Evolutionary conservation across 2,888 invertebrate species (phyloP).

Genomic region (Chironomus tentans): DNA sequence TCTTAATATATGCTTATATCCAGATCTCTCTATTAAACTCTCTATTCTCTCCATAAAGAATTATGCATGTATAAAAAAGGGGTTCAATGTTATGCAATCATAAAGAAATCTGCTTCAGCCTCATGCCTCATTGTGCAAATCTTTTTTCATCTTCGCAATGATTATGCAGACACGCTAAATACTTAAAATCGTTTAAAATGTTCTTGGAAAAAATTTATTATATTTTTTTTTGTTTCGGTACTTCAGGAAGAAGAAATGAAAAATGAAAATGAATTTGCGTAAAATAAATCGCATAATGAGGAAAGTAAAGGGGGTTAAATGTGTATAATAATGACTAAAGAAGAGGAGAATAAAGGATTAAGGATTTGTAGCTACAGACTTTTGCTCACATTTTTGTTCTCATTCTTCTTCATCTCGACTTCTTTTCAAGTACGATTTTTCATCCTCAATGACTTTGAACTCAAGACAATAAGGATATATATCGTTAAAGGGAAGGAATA

Average conservation of each 20-base stretch:
- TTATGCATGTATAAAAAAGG: too few species aligned
- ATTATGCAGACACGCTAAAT: not conserved
- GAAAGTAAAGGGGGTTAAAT: not conserved
- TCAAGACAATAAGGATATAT: not conserved
- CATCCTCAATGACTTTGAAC: not conserved
- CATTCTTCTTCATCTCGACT: too few species aligned
- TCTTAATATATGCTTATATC: too few species aligned
- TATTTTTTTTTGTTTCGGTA: too few species aligned
- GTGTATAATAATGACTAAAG: not conserved
- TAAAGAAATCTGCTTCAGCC: too few species aligned
- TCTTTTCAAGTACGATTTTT: not conserved
- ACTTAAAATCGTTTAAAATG: not conserved
- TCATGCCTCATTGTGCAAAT: too few species aligned
- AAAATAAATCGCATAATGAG: not conserved
- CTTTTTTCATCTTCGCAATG: not conserved
- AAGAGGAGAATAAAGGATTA: conserved; percentile 25
- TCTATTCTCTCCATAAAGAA: too few species aligned
- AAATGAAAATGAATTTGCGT: not conserved
- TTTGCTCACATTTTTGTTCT: too few species aligned
- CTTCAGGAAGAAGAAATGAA: too few species aligned
- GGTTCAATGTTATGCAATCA: too few species aligned
- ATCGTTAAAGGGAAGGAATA: not conserved
- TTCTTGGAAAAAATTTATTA: not conserved
- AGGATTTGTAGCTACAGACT: conserved; percentile 16
- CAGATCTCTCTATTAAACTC: too few species aligned